Evolutionary conservation across 2,888 invertebrate species (phyloP).

Genomic region (Parnassius glacialis): DNA sequence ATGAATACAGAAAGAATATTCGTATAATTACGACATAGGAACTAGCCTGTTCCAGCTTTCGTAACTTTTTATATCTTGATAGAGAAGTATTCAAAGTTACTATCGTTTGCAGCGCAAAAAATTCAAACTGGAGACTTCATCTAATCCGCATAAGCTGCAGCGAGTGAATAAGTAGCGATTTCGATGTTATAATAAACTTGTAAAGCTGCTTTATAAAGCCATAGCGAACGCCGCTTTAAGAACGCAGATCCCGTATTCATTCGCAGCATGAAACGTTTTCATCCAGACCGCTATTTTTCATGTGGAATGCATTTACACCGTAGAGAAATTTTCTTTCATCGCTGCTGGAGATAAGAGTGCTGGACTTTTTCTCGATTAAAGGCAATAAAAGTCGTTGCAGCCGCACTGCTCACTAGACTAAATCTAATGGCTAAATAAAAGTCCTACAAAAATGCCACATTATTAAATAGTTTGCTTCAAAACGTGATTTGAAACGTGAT

Average conservation of each 20-base stretch:
- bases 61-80: too few relatives aligned
- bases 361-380: too few relatives aligned
- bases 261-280: conserved; percentile 24
- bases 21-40: too few relatives aligned
- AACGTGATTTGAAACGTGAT: too few relatives aligned
- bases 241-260: conserved; percentile 12
- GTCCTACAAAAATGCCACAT: too few relatives aligned
- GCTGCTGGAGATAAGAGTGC: neutral
- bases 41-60: too few relatives aligned
- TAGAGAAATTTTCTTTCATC: conserved; percentile 4
- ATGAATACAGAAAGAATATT: too few relatives aligned
- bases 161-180: conserved; percentile 10
- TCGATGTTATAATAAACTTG: conserved; percentile 10
- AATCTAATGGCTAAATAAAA: too few relatives aligned
- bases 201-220: conserved; percentile 21
- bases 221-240: conserved; percentile 19
- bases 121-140: conserved; percentile 9
- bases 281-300: conserved; percentile 11
- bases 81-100: too few relatives aligned
- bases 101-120: neutral
- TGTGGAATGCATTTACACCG: conserved; percentile 10
- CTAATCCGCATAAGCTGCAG: conserved; percentile 15
- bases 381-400: too few relatives aligned
- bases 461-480: too few relatives aligned
- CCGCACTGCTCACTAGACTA: too few relatives aligned